A percentile compares a stretch with the other conserved stretches of the same genome.
Conservation (phyloP, 1,140 invertebrate species). For the Carcinoscorpius rotundicauda region DNA sequence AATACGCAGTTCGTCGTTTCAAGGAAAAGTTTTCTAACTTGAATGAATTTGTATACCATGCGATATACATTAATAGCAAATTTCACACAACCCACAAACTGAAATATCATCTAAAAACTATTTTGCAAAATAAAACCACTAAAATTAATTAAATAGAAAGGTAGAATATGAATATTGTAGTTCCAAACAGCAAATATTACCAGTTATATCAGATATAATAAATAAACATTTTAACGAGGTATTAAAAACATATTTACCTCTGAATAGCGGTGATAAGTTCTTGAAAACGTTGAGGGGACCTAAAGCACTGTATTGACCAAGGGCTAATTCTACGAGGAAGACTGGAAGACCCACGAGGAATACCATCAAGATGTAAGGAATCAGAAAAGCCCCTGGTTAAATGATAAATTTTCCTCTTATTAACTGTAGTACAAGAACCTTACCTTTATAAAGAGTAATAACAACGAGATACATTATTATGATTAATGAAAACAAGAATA, state of each 20-base stretch:
- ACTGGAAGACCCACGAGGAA: conserved; percentile 22
- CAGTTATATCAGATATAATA: too few species aligned
- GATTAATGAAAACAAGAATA: background rate
- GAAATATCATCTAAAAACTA: too few species aligned
- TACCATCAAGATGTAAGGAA: conserved; percentile 23
- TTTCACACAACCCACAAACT: too few species aligned
- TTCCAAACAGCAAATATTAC: too few species aligned
- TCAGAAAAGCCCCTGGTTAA: conserved; percentile 22
- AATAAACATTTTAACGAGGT: background rate
- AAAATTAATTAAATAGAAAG: background rate
- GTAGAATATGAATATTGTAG: background rate
- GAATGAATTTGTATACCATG: too few species aligned
- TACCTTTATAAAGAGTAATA: background rate
- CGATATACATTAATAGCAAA: too few species aligned
- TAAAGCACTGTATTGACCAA: conserved; percentile 23
- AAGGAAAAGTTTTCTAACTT: too few species aligned
- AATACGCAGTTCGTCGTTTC: too few species aligned
- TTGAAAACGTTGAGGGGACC: conserved; percentile 21
- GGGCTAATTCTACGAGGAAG: conserved; percentile 20
- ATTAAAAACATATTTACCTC: conserved; percentile 32
- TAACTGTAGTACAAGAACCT: background rate
- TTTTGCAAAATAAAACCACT: background rate
- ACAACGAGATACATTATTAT: background rate
- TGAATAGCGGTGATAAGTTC: conserved; percentile 37
- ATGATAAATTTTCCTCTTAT: background rate